Base-by-base conservation (phyloP, 2,888 invertebrate species). In the Aromia moschata region DNA sequence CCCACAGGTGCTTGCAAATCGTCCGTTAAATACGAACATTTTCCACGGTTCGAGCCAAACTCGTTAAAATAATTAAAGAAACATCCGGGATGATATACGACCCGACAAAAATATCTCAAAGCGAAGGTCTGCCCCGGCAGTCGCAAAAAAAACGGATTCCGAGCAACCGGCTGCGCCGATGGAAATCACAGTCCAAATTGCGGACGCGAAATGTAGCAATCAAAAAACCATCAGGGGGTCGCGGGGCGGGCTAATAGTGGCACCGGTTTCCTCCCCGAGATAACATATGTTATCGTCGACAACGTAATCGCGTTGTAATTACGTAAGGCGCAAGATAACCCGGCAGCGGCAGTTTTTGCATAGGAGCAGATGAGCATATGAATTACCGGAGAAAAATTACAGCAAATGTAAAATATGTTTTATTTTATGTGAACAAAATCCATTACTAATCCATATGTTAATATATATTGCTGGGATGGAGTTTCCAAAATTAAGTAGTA, bases 251-350 rank as follows among this genome's bases (percentile, higher is more conserved):
- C 7, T 45, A 36, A 47, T 44, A 49, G 56, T 64, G 57, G 60
- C 62, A 45, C 62, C 60, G 64, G 41, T 33, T 51, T 47, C 54
- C 62, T 43, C 54, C 61, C 59, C 38, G 49, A 65, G 62, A 65
- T 62, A 65, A 65, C 61, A 63, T 65, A 59, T 67, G 67, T 65
- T 65, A 62, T 57, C 60, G 60, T 47, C 61, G 52, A 59, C 65
- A 56, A 43, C 52, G 65, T 63, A 62, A 65, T 67, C 67, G 59
- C 64, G 60, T 54, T 56, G 64, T 64, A 67, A 64, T 67, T 62
- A 62, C 58, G 62, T 61, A 2, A 40, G 20, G 20, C 33, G 41
- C 16, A 25, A 7, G 4, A 5, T n/a, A n/a, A n/a, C n/a, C n/a
- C n/a, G n/a, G n/a, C n/a, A n/a, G n/a, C n/a, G n/a, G n/a, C n/a